Conservation (phyloP, 1,140 invertebrate genomes). For the Drosophila punjabiensis region DNA sequence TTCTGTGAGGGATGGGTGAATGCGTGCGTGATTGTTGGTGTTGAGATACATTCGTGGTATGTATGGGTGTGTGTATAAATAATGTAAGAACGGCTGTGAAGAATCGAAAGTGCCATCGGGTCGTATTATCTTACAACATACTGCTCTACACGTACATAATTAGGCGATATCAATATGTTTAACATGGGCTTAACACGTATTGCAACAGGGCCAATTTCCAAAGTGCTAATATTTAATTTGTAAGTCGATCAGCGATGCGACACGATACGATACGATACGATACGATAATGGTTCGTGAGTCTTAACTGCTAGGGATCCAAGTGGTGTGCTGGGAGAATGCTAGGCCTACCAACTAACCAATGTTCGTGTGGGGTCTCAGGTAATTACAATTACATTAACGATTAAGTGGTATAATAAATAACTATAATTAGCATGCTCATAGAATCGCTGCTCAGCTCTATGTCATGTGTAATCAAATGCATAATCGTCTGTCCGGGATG, state of each 20-base stretch:
- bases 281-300: constrained; percentile 51
- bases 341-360: constrained; percentile 75
- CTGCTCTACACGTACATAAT: constrained; percentile 39
- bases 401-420: constrained; percentile 81
- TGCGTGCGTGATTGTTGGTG: constrained; percentile 58
- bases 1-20: constrained; percentile 17
- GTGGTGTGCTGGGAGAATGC: constrained; percentile 43
- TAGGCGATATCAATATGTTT: constrained; percentile 63
- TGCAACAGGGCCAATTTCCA: constrained; percentile 81
- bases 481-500: constrained; percentile 44
- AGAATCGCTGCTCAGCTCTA: constrained; percentile 45
- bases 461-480: constrained; percentile 73
- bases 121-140: constrained; percentile 45
- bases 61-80: constrained; percentile 29
- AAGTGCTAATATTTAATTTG: constrained; percentile 71
- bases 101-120: constrained; percentile 39
- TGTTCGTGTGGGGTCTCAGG: constrained; percentile 37
- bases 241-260: constrained; percentile 55
- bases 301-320: constrained; percentile 59
- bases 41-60: constrained; percentile 74
- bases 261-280: constrained; percentile 29
- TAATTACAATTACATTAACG: constrained; percentile 78
- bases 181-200: constrained; percentile 71
- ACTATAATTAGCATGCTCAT: constrained; percentile 77
- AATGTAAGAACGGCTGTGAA: constrained; percentile 37